Evolutionary conservation across 2,113 vertebrate species (phyloP), one percentile per base, ranked within the genome.

Genomic region (Rhinolophus ferrumequinum): DNA sequence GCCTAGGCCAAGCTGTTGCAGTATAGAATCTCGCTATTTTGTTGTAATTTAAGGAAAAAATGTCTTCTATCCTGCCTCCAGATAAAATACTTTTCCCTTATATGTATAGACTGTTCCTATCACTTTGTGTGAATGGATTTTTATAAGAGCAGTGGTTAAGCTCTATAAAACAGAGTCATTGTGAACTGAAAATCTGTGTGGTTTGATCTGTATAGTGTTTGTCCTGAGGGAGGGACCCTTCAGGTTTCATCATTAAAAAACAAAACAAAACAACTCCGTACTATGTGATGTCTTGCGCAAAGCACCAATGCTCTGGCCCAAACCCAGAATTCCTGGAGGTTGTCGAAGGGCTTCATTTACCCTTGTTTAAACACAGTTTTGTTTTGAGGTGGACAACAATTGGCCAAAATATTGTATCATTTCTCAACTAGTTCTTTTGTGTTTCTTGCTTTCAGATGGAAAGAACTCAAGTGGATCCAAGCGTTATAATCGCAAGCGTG

Each of bases 391-490:
- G 33, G 38, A 88, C 19, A 83, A 38, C 70, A 88, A 80, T 79
- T 66, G 22, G n/a, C 54, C 7, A 19, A 44, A 88, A 41, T 84
- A 21, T 66, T 87, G 28, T 58, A 24, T 90, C 5, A n/a, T n/a
- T 70, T 73, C 30, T 58, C 70, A 93, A 73, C 50, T 69, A 69
- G 76, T 93, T 75, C 14, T 94, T 85, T 66, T 83, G 14, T 92
- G 6, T 44, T 81, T 88, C n/a, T 84, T 70, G 33, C 84, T 99
- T 99, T 95, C 96, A 99, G 99, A 99, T 98, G 98, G 98, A 93
- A 99, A 99, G 98, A 99, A 99, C 98, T 99, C 99, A 97, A 99
- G 97, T 90, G 99, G 99, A 98, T 99, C 99, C 83, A 99, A 99
- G 97, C 99, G 99, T 97, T 99, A 99, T 50, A 99, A 97, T 98